These are phyloP conservation scores for Astreopora myriophthalma DNA, from an alignment of 64 coral and sea anemone species.

Conservation along the genomic window DNA sequence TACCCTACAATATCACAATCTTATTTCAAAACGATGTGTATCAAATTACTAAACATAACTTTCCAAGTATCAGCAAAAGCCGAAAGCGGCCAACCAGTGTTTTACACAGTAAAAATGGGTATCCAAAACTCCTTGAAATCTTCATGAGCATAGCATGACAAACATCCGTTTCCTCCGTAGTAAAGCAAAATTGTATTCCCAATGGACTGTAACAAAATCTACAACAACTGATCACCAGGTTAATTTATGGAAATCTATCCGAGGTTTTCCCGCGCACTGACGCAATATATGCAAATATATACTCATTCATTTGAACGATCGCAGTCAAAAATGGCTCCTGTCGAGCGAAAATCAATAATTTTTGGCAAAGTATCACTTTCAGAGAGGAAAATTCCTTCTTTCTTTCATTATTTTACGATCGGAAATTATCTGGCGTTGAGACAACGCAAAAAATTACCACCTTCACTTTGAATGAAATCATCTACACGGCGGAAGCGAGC, in stretches of 20 bases:
- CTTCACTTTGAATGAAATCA: conserved; percentile 12
- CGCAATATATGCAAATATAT: conserved; percentile 70
- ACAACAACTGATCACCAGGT: not conserved
- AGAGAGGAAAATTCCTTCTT: not conserved
- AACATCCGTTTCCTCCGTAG: not conserved
- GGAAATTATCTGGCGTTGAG: conserved; percentile 8
- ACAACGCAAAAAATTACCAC: conserved; percentile 35
- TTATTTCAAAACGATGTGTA: not conserved
- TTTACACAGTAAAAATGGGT: conserved; percentile 77
- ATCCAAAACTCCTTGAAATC: conserved; percentile 52
- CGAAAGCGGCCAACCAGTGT: conserved; percentile 60
- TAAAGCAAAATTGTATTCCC: not conserved
- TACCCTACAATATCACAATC: not conserved
- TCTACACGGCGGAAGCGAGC: not conserved
- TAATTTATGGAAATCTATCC: conserved; percentile 45
- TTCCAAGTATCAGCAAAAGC: conserved; percentile 32
- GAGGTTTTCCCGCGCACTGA: conserved; percentile 58
- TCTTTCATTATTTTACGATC: not conserved
- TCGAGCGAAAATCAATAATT: not conserved
- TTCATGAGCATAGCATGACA: not conserved
- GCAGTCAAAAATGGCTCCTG: not conserved
- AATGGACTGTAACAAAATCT: not conserved
- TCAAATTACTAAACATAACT: conserved; percentile 29
- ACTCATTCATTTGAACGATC: conserved; percentile 52
- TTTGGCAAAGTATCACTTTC: not conserved